A percentile compares a stretch with the other conserved stretches of the same genome.
These are phyloP conservation scores for Oxyruncus cristatus DNA, from an alignment of 2,113 vertebrate species.

Conservation along the genomic window DNA sequence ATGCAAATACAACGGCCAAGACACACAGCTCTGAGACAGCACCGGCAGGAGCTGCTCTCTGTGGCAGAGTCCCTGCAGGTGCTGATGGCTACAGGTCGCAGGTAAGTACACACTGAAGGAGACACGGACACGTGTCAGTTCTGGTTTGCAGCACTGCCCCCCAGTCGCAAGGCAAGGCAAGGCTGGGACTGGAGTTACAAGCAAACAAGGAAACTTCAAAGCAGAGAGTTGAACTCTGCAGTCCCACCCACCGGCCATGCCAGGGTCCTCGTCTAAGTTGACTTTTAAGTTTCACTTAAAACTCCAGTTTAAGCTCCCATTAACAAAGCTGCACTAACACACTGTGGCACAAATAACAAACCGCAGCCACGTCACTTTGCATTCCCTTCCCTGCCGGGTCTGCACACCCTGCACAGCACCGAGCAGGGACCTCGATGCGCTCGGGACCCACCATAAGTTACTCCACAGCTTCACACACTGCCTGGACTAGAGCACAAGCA, in stretches of 20 bases:
- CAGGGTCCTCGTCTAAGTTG: not conserved
- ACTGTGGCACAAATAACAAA: conserved; percentile 51
- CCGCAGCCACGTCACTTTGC: not conserved
- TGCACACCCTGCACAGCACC: conserved; percentile 35
- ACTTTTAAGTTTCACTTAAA: not conserved
- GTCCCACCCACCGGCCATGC: not conserved
- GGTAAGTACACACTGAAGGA: not conserved
- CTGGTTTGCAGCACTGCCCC: not conserved
- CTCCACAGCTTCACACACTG: conserved; percentile 62
- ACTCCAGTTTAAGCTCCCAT: conserved; percentile 5
- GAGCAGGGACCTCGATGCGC: conserved; percentile 45
- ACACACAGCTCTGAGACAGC: not conserved
- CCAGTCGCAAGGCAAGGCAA: not conserved
- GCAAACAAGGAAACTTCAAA: conserved; percentile 52
- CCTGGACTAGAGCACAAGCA: conserved; percentile 59
- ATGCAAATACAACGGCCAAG: conserved; percentile 1
- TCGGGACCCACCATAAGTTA: conserved; percentile 52
- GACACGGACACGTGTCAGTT: not conserved
- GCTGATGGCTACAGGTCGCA: not conserved
- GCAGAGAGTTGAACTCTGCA: conserved; percentile 2
- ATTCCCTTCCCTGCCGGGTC: conserved; percentile 35
- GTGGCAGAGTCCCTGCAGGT: not conserved
- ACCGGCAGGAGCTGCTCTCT: not conserved
- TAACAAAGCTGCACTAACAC: conserved; percentile 54
- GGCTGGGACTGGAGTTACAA: not conserved